Evolutionary conservation across 2,113 vertebrate genomes (phyloP), one percentile per base, ranked within the genome.

Genomic region (Benitochromis conjunctus): DNA sequence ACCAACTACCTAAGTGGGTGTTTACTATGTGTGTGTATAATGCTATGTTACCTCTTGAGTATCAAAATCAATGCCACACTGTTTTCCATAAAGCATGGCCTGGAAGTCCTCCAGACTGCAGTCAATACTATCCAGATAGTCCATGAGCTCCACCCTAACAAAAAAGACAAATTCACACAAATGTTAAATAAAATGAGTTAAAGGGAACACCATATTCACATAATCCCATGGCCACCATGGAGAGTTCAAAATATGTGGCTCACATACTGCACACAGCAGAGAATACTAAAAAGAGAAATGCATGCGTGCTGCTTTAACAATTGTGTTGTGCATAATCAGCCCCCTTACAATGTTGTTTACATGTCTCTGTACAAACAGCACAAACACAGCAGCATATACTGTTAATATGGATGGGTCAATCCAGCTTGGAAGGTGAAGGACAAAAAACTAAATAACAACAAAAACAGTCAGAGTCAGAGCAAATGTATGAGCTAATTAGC

Each of bases 21-120:
- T 26, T 74, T 74, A 74, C 51, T 18, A 19, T 76, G 26, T 31
- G 3, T 76, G 7, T 3, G 5, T 3, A 26, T n/a, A 8, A 18
- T 21, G 3, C 26, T 1, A 62, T 53, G 12, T 90, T 91, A 97
- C 98, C 71, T 98, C 96, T n/a, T 97, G 94, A 19, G 97, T 88
- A 90, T 98, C 97, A 66, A 97, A 96, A 89, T 99, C 98, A 82
- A 97, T 94, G 89, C 96, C 97, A 94, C 98, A 98, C 82, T 97
- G 98, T 89, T 98, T 98, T 89, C 98, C 98, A 78, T 96, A 97
- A 9, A 99, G 94, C 97, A 99, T 97, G 64, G 98, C 98, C 92
- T 99, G 98, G 87, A 99, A 99, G 91, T 99, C 98, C 92, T 99
- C 98, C 94, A 99, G 96, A 94, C 97, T 99, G 96, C 98, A 99